Percentiles rank a stretch among this genome's conserved stretches.
These are phyloP conservation scores for Cordilura impudica DNA, from an alignment of 2,888 invertebrate species.

Conservation along the genomic window DNA sequence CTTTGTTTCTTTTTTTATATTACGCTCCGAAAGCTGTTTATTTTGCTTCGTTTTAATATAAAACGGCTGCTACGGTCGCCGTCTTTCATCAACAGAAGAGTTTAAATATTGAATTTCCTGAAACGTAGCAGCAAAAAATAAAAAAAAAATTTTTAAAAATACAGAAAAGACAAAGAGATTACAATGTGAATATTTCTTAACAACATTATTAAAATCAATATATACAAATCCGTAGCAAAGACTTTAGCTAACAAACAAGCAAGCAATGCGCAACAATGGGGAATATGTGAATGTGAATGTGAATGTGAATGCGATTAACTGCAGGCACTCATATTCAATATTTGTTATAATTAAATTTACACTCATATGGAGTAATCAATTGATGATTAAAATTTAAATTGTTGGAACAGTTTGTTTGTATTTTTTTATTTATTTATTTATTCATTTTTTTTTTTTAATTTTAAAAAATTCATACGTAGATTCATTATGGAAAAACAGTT, in stretches of 20 bases:
- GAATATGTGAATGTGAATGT: constrained; percentile 9
- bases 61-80: constrained; percentile 8
- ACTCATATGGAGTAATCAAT: constrained; percentile 42
- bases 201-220: constrained; percentile 48
- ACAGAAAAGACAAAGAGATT: constrained; percentile 58
- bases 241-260: constrained; percentile 7
- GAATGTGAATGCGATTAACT: neutral
- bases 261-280: neutral
- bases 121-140: constrained; percentile 45
- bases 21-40: constrained; percentile 14
- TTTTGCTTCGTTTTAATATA: constrained; percentile 20
- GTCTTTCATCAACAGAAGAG: constrained; percentile 2
- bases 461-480: too few species aligned
- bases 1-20: constrained; percentile 5
- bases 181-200: constrained; percentile 47
- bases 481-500: neutral
- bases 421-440: too few species aligned
- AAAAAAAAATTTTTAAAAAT: neutral
- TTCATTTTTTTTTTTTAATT: too few species aligned
- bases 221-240: constrained; percentile 38
- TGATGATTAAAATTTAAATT: constrained; percentile 38
- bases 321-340: neutral
- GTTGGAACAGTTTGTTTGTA: constrained; percentile 31
- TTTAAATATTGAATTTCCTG: constrained; percentile 61
- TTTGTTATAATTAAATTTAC: constrained; percentile 43